phyloP scores from a whole-genome alignment of 2,113 vertebrate genomes.

The Strix aluco region DNA sequence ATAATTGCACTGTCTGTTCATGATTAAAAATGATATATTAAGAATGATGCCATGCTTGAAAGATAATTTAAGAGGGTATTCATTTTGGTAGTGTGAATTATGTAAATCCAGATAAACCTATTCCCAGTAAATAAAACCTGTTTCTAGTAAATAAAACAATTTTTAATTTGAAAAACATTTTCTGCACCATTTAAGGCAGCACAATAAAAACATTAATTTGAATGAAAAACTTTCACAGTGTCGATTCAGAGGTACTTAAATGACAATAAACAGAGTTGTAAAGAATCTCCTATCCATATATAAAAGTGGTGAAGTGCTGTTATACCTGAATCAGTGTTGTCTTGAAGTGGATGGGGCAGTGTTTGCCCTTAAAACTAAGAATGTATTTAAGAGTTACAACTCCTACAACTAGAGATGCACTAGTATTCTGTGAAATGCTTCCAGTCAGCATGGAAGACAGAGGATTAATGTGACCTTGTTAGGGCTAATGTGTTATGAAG shows the following conservation, averaged over 20 bases:
- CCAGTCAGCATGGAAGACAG: background rate
- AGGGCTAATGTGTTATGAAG: background rate
- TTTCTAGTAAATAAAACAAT: background rate
- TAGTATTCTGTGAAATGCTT: background rate
- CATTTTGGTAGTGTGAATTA: slow-evolving; percentile 2
- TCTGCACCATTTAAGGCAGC: slow-evolving; percentile 12
- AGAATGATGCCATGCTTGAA: slow-evolving; percentile 24
- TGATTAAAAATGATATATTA: slow-evolving; percentile 19
- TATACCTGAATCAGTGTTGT: background rate
- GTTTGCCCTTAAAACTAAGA: background rate
- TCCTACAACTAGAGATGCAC: background rate
- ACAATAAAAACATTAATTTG: slow-evolving; percentile 41
- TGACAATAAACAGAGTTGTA: slow-evolving; percentile 7
- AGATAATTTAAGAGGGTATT: slow-evolving; percentile 9
- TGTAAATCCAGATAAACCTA: slow-evolving; percentile 10
- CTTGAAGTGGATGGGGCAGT: background rate
- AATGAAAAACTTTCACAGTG: slow-evolving; percentile 13
- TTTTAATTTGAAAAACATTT: slow-evolving; percentile 33
- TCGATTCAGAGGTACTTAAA: slow-evolving; percentile 44
- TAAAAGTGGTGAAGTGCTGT: background rate
- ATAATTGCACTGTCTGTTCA: background rate
- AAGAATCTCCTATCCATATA: background rate
- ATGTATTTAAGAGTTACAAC: background rate
- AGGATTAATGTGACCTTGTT: background rate
- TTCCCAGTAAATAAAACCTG: background rate